These are phyloP conservation scores for Heliconius sara DNA, from an alignment of 2,888 invertebrate genomes.

Conservation along the genomic window DNA sequence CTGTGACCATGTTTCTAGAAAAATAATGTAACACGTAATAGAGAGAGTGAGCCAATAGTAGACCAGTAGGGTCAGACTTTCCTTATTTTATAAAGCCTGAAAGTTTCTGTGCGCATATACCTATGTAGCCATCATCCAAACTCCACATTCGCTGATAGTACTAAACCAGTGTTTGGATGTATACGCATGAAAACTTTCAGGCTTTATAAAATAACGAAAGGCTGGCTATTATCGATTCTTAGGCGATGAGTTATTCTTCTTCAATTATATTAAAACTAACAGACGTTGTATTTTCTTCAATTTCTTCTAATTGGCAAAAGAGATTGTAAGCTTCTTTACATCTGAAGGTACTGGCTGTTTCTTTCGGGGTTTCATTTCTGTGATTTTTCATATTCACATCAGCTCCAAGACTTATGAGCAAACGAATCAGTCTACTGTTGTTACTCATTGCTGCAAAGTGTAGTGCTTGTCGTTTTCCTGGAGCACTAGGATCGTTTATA, in stretches of 20 bases:
- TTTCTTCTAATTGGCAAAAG: conserved; percentile 54
- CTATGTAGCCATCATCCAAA: no score
- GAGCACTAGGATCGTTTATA: conserved; percentile 66
- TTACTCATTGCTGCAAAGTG: conserved; percentile 81
- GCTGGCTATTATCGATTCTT: no score
- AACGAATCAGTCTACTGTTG: conserved; percentile 64
- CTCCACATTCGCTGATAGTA: no score
- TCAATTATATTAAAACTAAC: background rate
- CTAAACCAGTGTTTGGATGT: no score
- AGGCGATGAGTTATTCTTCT: background rate
- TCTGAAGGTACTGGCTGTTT: conserved; percentile 66
- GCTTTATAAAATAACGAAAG: no score
- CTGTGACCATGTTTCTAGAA: background rate
- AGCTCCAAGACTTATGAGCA: conserved; percentile 69
- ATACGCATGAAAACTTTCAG: no score
- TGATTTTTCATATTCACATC: conserved; percentile 63
- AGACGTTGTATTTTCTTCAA: conserved; percentile 12
- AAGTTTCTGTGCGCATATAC: no score
- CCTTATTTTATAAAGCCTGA: no score
- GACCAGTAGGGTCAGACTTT: no score
- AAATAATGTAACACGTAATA: background rate
- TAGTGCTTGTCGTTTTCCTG: conserved; percentile 75
- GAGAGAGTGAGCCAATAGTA: no score
- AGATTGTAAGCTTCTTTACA: conserved; percentile 61
- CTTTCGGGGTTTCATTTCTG: conserved; percentile 67